Evolutionary conservation across 2,888 invertebrate genomes (phyloP), one percentile per base, ranked within the genome.

Genomic region (Rotaria magnacalcarata): DNA sequence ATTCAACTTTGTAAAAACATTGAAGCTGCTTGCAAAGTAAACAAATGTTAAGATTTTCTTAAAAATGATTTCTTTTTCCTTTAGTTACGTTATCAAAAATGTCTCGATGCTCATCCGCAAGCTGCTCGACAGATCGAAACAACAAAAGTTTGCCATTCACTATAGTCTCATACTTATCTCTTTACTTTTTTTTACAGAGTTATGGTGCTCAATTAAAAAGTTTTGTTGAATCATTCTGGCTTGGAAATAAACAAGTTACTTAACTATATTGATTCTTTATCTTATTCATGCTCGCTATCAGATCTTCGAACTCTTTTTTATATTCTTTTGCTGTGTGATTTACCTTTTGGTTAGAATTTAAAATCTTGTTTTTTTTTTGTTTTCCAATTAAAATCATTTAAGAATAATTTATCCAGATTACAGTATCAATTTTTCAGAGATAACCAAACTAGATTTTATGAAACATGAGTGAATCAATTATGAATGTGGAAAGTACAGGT

Each of bases 1-100:
- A 97, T 96, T 84, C 95, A 96, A 75, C 93, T 97, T 88, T 97
- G 97, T 92, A 97, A 97, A 93, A 97, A 97, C 84, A 95, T 97
- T 88, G 97, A 97, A 92, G 97, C 97, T 85, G 97, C 97, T 88
- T 97, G 97, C 93, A 97, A 97, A 94, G 95, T 96, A 90, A 89
- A 5, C 50, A 11, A 50, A 11, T 50, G 50, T 50, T 50, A 11
- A 14, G 14, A 50, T 50, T 11, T 50, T 50, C 50, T 11, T 11
- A 50, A 14, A 85, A 41, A 43, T 91, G 2, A 34, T 34, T 34
- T 34, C n/a, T 34, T 34, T 34, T 34, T 2, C 34, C 34, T 92
- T 1, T 92, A 96, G 95, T 92, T 96, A 90, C 94, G 96, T 92
- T 96, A 96, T 92, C 97, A 97, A 92, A 97, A 97, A 92, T 96